Evolutionary conservation across 1,140 invertebrate genomes (phyloP).

Genomic region (Lepeophtheirus salmonis): DNA sequence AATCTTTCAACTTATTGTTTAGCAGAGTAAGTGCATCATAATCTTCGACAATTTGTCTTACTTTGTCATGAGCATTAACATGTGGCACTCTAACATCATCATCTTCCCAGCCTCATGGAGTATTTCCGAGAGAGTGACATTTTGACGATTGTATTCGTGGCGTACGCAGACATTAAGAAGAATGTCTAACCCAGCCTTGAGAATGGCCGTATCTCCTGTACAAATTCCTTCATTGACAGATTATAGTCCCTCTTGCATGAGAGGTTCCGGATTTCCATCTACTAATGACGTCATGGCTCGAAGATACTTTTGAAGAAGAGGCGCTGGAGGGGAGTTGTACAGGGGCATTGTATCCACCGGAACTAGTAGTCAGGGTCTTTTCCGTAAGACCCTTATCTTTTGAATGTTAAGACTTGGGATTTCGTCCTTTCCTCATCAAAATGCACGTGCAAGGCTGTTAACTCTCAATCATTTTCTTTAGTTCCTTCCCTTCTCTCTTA

Average conservation of each 20-base stretch:
- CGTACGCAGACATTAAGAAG: constrained; percentile 35
- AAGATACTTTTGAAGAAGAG: constrained; percentile 26
- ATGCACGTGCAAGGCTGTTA: constrained; percentile 19
- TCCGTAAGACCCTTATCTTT: constrained; percentile 46
- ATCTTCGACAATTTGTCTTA: constrained; percentile 48
- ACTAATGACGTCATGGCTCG: constrained; percentile 41
- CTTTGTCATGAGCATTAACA: constrained; percentile 65
- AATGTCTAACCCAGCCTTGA: not conserved
- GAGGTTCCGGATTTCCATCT: constrained; percentile 48
- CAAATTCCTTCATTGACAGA: constrained; percentile 33
- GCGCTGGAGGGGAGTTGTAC: constrained; percentile 33
- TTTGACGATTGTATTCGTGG: constrained; percentile 45
- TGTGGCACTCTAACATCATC: constrained; percentile 69
- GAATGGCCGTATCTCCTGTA: constrained; percentile 19
- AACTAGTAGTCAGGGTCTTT: constrained; percentile 47
- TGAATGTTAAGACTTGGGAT: constrained; percentile 32
- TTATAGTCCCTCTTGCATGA: constrained; percentile 38
- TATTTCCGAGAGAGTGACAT: constrained; percentile 21
- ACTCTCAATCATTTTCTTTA: constrained; percentile 24
- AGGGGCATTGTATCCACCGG: constrained; percentile 42
- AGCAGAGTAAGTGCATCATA: constrained; percentile 39
- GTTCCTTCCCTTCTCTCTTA: constrained; percentile 19
- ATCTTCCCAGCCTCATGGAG: constrained; percentile 35
- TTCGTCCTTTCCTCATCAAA: constrained; percentile 28
- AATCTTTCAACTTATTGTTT: constrained; percentile 37